phyloP scores from a whole-genome alignment of 37 sponge, comb jelly and placozoan species.

The Agelas oroides region DNA sequence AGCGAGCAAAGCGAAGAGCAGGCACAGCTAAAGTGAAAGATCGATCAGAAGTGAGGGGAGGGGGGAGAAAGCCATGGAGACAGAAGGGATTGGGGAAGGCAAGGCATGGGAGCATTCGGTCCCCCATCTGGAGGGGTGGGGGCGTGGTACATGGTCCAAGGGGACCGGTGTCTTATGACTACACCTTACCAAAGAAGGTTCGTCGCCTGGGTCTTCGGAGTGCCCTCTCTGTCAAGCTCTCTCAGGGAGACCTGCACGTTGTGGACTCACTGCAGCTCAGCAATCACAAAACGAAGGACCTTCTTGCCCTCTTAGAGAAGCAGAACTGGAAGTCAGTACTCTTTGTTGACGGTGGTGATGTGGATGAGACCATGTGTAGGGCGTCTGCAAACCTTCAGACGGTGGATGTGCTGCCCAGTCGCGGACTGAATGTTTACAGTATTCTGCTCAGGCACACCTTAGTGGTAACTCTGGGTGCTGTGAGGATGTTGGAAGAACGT shows the following conservation, averaged over 20 bases:
- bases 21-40: slow-evolving; percentile 87
- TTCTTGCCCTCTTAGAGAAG: slow-evolving; percentile 51
- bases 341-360: slow-evolving; percentile 83
- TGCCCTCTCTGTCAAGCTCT: slow-evolving; percentile 85
- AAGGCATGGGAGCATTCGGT: slow-evolving; percentile 88
- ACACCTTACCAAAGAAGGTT: slow-evolving; percentile 85
- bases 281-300: slow-evolving; percentile 55
- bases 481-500: slow-evolving; percentile 79
- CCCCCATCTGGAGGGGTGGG: slow-evolving; percentile 82
- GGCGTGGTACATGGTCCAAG: slow-evolving; percentile 93
- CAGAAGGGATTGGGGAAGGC: slow-evolving; percentile 92
- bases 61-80: slow-evolving; percentile 87
- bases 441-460: slow-evolving; percentile 72
- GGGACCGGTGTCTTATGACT: slow-evolving; percentile 78
- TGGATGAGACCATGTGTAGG: slow-evolving; percentile 52
- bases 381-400: slow-evolving; percentile 67
- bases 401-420: slow-evolving; percentile 77
- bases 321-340: slow-evolving; percentile 74
- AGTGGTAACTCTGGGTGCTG: slow-evolving; percentile 81
- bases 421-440: slow-evolving; percentile 83
- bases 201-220: slow-evolving; percentile 67
- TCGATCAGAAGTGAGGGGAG: slow-evolving; percentile 90
- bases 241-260: slow-evolving; percentile 86
- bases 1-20: slow-evolving; percentile 79
- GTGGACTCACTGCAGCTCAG: slow-evolving; percentile 73